These are phyloP conservation scores for Cariama cristata DNA, from an alignment of 2,113 vertebrate species.

Conservation along the genomic window DNA sequence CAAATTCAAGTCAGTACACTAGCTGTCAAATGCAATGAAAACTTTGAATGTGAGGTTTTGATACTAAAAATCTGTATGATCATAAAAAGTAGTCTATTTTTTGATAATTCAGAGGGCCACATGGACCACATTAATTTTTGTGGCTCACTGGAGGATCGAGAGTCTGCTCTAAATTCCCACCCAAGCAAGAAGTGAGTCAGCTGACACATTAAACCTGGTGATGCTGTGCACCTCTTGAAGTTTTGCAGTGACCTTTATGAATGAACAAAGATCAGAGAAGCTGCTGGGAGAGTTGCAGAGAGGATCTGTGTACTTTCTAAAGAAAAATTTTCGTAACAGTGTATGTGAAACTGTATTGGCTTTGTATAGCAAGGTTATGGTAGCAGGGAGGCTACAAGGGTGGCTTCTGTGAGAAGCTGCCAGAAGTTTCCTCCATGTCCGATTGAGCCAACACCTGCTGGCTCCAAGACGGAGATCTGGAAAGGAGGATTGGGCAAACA, in stretches of 20 bases:
- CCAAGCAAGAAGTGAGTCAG: background rate
- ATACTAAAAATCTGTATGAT: background rate
- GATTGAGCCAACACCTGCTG: background rate
- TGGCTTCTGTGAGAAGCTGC: too few relatives aligned
- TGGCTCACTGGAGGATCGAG: background rate
- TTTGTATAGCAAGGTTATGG: background rate
- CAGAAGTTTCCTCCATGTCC: background rate
- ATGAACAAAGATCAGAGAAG: background rate
- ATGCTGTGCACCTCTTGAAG: background rate
- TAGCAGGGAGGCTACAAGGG: accelerated
- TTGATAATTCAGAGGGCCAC: background rate
- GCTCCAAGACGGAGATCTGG: background rate
- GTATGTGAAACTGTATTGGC: background rate
- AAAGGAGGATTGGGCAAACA: background rate
- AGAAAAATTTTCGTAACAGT: background rate
- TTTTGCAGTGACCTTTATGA: background rate
- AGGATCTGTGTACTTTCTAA: background rate
- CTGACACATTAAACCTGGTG: background rate
- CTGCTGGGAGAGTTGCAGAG: background rate
- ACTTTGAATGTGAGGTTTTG: background rate
- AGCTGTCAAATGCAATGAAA: background rate
- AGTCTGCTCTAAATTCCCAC: background rate
- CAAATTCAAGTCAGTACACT: background rate
- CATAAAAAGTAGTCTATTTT: background rate
- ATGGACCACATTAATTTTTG: background rate